phyloP scores from a whole-genome alignment of 2,113 vertebrate species.

The Malurus cyaneus region DNA sequence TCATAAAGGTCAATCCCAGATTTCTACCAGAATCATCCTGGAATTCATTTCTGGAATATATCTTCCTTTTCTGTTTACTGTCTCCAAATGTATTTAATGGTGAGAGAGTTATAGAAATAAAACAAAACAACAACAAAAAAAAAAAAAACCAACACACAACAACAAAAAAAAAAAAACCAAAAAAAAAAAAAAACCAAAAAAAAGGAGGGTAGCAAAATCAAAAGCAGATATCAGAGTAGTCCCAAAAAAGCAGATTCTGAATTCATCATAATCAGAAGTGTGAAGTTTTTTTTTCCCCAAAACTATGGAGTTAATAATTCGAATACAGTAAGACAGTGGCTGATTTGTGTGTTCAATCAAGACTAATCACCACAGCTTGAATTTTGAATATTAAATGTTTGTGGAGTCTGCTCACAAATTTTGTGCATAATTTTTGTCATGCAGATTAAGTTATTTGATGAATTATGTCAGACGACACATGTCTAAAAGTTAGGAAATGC shows the following conservation, averaged over 20 bases:
- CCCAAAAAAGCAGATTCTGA: background rate
- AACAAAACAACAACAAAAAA: background rate
- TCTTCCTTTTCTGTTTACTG: background rate
- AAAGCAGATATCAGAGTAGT: background rate
- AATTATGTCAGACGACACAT: background rate
- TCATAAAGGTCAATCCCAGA: background rate
- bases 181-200: too few relatives aligned
- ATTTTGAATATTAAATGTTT: constrained; percentile 55
- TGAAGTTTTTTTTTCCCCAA: background rate
- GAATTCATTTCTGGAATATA: background rate
- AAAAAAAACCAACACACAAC: too few relatives aligned
- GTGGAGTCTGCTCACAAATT: constrained; percentile 16
- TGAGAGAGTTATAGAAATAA: background rate
- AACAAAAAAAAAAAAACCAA: too few relatives aligned
- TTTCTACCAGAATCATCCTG: background rate
- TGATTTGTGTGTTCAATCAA: constrained; percentile 49
- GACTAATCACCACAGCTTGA: constrained; percentile 48
- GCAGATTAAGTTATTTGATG: background rate
- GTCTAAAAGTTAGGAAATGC: background rate
- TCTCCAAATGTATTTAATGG: background rate
- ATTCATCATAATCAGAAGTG: background rate
- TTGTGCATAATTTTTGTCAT: constrained; percentile 29
- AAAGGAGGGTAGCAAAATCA: background rate
- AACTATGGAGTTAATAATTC: background rate
- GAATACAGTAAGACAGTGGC: background rate